These are phyloP conservation scores for Ramphastos sulfuratus DNA, from an alignment of 2,113 vertebrate species.

Conservation along the genomic window DNA sequence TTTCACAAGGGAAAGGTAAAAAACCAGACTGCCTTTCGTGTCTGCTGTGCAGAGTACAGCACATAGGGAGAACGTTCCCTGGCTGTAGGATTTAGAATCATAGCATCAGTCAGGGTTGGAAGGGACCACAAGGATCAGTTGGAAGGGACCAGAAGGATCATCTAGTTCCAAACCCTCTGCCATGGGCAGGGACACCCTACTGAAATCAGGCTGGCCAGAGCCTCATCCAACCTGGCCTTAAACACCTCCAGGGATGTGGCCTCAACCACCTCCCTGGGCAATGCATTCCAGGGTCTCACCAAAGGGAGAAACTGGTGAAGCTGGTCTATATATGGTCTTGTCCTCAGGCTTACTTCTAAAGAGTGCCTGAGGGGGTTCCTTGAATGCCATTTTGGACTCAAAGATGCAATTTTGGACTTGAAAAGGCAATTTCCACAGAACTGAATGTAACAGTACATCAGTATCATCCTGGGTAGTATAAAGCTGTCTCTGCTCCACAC, in stretches of 20 bases:
- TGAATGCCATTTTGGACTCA: not conserved
- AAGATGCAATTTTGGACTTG: not conserved
- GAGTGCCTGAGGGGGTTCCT: not conserved
- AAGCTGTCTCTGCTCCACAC: not conserved
- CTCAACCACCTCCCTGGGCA: no score
- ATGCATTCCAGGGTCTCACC: no score
- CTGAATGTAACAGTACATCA: not conserved
- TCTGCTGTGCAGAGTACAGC: not conserved
- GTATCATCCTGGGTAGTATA: not conserved
- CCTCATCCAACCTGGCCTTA: no score
- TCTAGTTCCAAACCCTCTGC: no score
- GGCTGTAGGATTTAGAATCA: not conserved
- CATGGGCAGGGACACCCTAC: no score
- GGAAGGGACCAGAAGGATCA: no score
- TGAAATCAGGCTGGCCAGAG: no score
- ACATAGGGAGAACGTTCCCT: not conserved
- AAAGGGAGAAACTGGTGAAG: not conserved
- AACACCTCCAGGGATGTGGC: no score
- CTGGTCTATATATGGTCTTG: not conserved
- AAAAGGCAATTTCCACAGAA: not conserved
- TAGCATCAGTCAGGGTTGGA: no score
- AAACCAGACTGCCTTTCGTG: not conserved
- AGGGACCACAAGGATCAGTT: no score
- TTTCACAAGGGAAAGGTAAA: not conserved
- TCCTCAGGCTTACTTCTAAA: not conserved